phyloP scores from a whole-genome alignment of 2,113 vertebrate genomes.

The Brachypodius melanocephalos region DNA sequence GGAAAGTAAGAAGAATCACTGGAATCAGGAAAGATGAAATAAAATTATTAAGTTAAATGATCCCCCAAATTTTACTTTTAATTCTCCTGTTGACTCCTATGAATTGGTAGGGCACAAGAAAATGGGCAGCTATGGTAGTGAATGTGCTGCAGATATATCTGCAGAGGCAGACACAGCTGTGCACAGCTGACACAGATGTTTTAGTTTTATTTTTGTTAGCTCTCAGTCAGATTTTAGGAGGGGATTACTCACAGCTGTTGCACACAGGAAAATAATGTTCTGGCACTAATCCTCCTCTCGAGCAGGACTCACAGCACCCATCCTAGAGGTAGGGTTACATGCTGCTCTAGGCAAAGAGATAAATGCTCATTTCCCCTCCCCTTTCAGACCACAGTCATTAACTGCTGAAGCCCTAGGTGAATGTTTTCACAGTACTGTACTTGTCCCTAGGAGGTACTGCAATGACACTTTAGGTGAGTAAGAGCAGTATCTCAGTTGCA shows the following conservation, averaged over 20 bases:
- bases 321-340: background rate
- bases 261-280: background rate
- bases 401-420: background rate
- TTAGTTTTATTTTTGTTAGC: background rate
- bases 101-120: background rate
- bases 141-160: background rate
- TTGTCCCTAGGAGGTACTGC: slow-evolving; percentile 35
- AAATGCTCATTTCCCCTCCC: background rate
- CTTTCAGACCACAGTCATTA: slow-evolving; percentile 18
- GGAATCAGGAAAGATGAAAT: background rate
- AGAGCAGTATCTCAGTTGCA: background rate
- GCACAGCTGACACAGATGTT: slow-evolving; percentile 1
- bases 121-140: background rate
- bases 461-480: slow-evolving; percentile 31
- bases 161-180: background rate
- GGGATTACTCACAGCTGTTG: slow-evolving; percentile 38
- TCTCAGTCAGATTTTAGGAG: slow-evolving; percentile 1
- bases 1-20: background rate
- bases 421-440: background rate
- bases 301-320: background rate
- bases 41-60: background rate
- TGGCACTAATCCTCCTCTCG: background rate
- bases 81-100: background rate
- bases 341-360: background rate
- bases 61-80: background rate